Percentiles rank a stretch among this genome's conserved stretches.
Conservation (phyloP, 2,888 invertebrate species). For the Drosophila falleni region DNA sequence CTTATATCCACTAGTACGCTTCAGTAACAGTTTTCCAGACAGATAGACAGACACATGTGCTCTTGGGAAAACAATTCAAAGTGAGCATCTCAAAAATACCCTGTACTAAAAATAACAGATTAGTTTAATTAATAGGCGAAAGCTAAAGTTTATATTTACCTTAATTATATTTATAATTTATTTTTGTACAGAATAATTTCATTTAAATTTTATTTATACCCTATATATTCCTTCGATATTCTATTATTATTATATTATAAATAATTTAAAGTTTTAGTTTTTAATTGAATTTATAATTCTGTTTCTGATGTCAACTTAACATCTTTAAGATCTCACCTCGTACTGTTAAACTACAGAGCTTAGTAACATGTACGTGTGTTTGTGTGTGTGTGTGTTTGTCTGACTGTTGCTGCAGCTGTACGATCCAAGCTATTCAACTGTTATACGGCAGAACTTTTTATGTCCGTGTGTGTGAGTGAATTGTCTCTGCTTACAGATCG, state of each 20-base stretch:
- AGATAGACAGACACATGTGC: slow-evolving; percentile 38
- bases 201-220: too few species aligned
- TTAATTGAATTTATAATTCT: not conserved
- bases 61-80: not conserved
- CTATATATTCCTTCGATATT: not conserved
- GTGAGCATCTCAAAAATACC: slow-evolving; percentile 25
- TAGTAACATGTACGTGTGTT: not conserved
- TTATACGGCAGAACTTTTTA: not conserved
- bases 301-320: not conserved
- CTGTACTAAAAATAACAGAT: not conserved
- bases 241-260: not conserved
- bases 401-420: not conserved
- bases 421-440: not conserved
- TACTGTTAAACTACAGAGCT: not conserved
- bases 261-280: too few species aligned
- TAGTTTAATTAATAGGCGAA: not conserved
- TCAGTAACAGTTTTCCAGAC: slow-evolving; percentile 30
- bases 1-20: slow-evolving; percentile 25
- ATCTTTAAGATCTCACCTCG: not conserved
- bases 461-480: not conserved
- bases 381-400: not conserved
- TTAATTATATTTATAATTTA: too few species aligned
- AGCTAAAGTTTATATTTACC: too few species aligned
- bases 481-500: not conserved
- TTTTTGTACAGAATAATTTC: not conserved